Evolutionary conservation across 2,113 vertebrate species (phyloP).

Genomic region (Ramphastos sulfuratus): DNA sequence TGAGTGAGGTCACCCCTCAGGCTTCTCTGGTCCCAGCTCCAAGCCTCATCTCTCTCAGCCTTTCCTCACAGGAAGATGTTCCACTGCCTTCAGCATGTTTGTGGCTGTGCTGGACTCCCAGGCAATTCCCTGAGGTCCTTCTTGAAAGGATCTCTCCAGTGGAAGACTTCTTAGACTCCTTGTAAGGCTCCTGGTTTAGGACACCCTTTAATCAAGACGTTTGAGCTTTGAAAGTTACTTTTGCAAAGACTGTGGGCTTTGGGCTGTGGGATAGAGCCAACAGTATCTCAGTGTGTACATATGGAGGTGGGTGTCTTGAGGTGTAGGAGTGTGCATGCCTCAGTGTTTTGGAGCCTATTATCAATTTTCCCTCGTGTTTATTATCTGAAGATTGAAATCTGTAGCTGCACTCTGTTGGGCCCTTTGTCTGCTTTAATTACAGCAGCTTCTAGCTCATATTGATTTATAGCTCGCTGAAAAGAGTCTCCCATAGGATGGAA

Average conservation of each 20-base stretch:
- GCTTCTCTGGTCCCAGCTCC: too few species aligned
- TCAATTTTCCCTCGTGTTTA: neutral
- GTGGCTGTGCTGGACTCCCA: too few species aligned
- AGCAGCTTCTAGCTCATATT: neutral
- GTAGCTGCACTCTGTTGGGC: neutral
- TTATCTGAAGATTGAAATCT: neutral
- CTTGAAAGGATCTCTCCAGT: neutral
- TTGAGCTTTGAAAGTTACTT: neutral
- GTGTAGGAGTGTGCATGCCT: neutral
- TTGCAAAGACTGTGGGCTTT: neutral
- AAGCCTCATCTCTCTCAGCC: too few species aligned
- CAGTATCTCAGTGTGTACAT: neutral
- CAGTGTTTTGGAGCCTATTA: neutral
- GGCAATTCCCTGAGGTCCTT: too few species aligned
- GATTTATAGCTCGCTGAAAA: neutral
- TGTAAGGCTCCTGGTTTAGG: neutral
- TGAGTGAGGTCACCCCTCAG: too few species aligned
- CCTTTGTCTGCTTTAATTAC: neutral
- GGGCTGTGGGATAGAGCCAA: neutral
- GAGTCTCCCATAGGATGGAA: neutral
- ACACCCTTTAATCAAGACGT: neutral
- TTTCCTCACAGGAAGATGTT: too few species aligned
- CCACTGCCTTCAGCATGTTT: too few species aligned
- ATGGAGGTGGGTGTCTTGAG: neutral
- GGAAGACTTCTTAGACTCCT: neutral